These are phyloP conservation scores for Pleuronectes platessa DNA, from an alignment of 2,113 vertebrate genomes.

Conservation along the genomic window DNA sequence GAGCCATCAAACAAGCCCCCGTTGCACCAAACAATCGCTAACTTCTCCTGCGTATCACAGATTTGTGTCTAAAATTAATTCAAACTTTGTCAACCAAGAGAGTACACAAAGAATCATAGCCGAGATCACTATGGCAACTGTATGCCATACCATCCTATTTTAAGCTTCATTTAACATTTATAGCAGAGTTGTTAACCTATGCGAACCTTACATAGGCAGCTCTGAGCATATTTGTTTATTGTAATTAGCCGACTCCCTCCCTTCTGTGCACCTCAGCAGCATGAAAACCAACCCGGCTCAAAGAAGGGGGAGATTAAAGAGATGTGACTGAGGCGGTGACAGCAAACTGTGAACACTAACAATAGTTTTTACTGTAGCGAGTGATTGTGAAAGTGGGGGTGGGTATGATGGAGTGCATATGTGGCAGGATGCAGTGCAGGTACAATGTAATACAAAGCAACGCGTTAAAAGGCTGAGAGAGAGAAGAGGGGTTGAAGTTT, in stretches of 20 bases:
- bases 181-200: conserved; percentile 83
- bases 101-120: conserved; percentile 74
- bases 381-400: conserved; percentile 31
- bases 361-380: conserved; percentile 57
- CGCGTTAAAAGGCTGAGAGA: conserved; percentile 8
- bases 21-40: conserved; percentile 53
- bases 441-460: conserved; percentile 24
- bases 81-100: conserved; percentile 75
- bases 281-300: conserved; percentile 49
- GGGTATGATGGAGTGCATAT: conserved; percentile 42
- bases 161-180: conserved; percentile 83
- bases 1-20: conserved; percentile 56
- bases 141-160: conserved; percentile 80
- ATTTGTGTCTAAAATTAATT: conserved; percentile 70
- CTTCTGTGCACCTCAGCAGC: conserved; percentile 37
- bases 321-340: conserved; percentile 59
- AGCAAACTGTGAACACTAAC: conserved; percentile 56
- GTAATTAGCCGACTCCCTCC: conserved; percentile 73
- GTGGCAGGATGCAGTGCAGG: conserved; percentile 9
- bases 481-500: conserved; percentile 44
- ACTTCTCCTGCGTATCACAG: conserved; percentile 54
- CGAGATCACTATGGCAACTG: conserved; percentile 82
- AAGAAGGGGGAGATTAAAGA: conserved; percentile 69
- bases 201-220: conserved; percentile 71
- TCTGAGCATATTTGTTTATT: conserved; percentile 80